Percentiles rank a stretch among this genome's conserved stretches.
phyloP scores from a whole-genome alignment of 2,888 invertebrate species.

The Epinotia brunnichana region DNA sequence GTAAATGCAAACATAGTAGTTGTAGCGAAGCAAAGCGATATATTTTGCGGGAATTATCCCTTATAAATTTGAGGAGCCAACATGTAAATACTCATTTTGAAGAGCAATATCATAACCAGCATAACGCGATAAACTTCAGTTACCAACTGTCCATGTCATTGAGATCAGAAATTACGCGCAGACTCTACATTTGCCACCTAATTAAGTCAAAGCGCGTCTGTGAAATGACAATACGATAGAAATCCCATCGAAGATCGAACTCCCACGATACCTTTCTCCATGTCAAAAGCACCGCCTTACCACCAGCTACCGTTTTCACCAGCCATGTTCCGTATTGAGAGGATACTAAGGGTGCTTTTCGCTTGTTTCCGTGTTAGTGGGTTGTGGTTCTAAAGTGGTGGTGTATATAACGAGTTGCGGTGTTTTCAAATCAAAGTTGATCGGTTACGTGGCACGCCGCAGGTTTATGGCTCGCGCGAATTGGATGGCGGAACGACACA shows the following conservation, averaged over 20 bases:
- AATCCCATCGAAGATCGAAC: slow-evolving; percentile 49
- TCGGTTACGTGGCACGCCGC: slow-evolving; percentile 64
- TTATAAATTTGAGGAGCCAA: too few relatives aligned
- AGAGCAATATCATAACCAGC: too few relatives aligned
- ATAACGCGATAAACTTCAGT: neutral
- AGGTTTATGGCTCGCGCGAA: slow-evolving; percentile 68
- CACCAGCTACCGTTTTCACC: slow-evolving; percentile 6
- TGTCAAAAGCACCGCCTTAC: slow-evolving; percentile 42
- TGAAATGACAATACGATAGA: slow-evolving; percentile 37
- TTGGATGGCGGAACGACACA: slow-evolving; percentile 70
- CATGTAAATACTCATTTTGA: too few relatives aligned
- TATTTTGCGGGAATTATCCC: too few relatives aligned
- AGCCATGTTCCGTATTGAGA: neutral
- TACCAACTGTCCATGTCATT: neutral
- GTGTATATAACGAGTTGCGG: slow-evolving; percentile 62
- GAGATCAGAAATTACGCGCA: slow-evolving; percentile 10
- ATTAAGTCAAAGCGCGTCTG: slow-evolving; percentile 35
- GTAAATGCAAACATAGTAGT: too few relatives aligned
- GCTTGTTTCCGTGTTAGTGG: neutral
- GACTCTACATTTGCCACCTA: slow-evolving; percentile 36
- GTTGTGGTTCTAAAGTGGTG: slow-evolving; percentile 37
- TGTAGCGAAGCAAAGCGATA: too few relatives aligned
- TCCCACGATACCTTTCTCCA: slow-evolving; percentile 52
- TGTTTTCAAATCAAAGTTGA: slow-evolving; percentile 75
- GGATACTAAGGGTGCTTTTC: neutral